phyloP scores from a whole-genome alignment of 1,140 invertebrate species.

The Theocolax elegans region DNA sequence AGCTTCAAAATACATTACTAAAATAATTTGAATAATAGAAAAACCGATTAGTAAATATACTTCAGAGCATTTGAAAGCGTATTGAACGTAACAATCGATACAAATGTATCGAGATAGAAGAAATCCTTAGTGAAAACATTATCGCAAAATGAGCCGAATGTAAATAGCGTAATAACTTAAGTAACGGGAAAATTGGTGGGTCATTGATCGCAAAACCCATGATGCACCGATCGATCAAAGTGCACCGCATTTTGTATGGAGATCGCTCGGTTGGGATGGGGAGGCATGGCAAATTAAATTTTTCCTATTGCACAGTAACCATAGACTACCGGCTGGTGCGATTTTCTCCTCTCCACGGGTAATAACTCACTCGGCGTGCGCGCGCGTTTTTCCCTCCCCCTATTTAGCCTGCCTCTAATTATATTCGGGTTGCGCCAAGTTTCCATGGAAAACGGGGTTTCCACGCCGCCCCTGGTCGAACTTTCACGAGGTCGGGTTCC shows the following conservation, averaged over 20 bases:
- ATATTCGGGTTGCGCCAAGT: conserved; percentile 22
- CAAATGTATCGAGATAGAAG: too few species aligned
- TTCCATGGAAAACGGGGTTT: neutral
- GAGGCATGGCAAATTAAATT: conserved; percentile 29
- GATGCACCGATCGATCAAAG: neutral
- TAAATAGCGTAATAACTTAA: conserved; percentile 28
- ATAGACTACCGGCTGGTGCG: conserved; percentile 1
- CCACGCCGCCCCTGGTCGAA: neutral
- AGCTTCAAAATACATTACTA: too few species aligned
- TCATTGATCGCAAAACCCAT: neutral
- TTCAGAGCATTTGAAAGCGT: too few species aligned
- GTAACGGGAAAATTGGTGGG: conserved; percentile 21
- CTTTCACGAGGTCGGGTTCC: neutral
- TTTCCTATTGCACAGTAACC: neutral
- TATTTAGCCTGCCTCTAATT: conserved; percentile 13
- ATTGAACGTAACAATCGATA: too few species aligned
- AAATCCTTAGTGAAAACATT: neutral
- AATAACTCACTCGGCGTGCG: neutral
- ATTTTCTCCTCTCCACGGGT: conserved; percentile 10
- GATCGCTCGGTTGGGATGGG: neutral
- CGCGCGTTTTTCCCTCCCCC: neutral
- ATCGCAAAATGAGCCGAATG: conserved; percentile 1
- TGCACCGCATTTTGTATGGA: neutral
- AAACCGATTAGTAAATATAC: too few species aligned
- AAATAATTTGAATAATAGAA: too few species aligned